Conservation (phyloP, 2,797 vertebrate genomes). For the Hydrophis major region DNA sequence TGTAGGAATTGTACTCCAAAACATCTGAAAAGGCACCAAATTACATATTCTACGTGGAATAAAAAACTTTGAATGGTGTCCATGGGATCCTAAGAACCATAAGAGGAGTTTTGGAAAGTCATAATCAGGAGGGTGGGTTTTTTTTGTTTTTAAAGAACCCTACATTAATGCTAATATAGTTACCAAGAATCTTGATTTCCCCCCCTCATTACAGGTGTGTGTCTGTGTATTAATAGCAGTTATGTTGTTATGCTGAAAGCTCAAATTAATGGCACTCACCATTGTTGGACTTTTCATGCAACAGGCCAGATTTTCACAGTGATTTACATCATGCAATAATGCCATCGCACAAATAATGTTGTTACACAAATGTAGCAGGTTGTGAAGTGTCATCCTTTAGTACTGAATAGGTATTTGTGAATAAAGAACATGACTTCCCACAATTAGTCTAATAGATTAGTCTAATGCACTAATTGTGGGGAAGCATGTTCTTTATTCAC, state of each 20-base stretch:
- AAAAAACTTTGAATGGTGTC: neutral
- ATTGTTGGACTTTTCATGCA: neutral
- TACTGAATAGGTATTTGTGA: neutral
- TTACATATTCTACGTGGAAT: neutral
- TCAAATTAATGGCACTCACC: neutral
- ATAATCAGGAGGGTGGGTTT: neutral
- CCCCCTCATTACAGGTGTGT: neutral
- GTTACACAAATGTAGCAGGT: neutral
- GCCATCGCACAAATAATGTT: neutral
- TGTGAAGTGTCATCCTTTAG: neutral
- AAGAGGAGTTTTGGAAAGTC: neutral
- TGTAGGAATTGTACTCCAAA: neutral
- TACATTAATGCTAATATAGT: neutral
- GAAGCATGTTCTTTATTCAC: too few species aligned
- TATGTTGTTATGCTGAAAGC: neutral
- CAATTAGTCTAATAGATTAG: neutral
- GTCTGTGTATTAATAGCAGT: neutral
- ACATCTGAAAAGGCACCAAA: neutral
- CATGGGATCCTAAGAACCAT: neutral
- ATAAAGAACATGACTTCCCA: neutral
- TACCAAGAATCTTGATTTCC: neutral
- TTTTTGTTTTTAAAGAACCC: neutral
- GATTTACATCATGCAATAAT: neutral
- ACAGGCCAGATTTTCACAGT: neutral
- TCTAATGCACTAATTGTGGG: neutral